phyloP scores from a whole-genome alignment of 2,113 vertebrate species.

The Paracyprichromis sp. region DNA sequence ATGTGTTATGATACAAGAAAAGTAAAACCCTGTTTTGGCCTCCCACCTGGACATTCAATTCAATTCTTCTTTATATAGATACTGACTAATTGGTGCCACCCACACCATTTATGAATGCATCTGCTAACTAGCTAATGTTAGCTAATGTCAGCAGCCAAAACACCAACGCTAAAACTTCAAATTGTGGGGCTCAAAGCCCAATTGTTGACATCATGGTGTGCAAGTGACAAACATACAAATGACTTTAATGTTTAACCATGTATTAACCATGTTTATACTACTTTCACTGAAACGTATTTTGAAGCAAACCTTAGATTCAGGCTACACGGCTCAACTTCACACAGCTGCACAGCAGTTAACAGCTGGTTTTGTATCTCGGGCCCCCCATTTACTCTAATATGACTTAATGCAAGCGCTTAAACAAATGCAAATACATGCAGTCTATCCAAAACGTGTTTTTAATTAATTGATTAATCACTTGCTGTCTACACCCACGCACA shows the following conservation, averaged over 20 bases:
- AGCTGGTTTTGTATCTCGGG: rapidly evolving
- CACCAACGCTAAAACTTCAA: background rate
- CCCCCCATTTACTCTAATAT: background rate
- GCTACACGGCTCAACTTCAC: background rate
- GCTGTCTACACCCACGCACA: background rate
- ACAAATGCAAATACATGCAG: background rate
- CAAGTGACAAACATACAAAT: background rate
- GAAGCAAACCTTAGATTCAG: background rate
- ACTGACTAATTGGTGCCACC: background rate
- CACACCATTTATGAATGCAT: background rate
- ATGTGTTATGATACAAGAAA: background rate
- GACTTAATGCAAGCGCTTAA: background rate
- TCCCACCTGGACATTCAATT: background rate
- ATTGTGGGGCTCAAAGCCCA: background rate
- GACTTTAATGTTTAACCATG: background rate
- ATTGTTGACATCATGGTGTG: background rate
- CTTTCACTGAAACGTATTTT: no score
- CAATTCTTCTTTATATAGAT: rapidly evolving
- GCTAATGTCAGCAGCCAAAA: background rate
- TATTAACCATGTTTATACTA: background rate
- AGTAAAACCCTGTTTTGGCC: background rate
- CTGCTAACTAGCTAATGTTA: background rate
- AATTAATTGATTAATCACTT: background rate
- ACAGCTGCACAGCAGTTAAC: background rate
- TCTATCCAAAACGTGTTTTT: background rate